Evolutionary conservation across 1,140 invertebrate genomes (phyloP).

Genomic region (Sesamia nonagrioides): DNA sequence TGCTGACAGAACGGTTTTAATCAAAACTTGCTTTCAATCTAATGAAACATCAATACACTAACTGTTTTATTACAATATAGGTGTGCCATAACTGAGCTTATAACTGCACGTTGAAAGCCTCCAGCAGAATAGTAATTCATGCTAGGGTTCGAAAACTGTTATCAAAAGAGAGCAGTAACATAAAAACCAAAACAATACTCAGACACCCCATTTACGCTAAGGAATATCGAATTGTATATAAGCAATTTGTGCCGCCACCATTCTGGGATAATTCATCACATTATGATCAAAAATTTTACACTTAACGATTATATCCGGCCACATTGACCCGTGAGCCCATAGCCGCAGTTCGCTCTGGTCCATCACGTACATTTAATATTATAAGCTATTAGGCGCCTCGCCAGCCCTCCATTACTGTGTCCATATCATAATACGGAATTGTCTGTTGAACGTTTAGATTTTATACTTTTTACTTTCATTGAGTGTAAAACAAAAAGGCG

Average conservation of each 20-base stretch:
- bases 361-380: conserved; percentile 85
- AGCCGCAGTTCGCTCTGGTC: conserved; percentile 62
- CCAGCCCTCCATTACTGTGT: conserved; percentile 84
- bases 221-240: conserved; percentile 15
- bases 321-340: conserved; percentile 60
- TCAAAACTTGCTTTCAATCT: conserved; percentile 46
- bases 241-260: conserved; percentile 41
- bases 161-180: background rate
- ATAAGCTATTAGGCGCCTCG: conserved; percentile 85
- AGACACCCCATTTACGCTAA: conserved; percentile 9
- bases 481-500: conserved; percentile 83
- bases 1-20: conserved; percentile 55
- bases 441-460: conserved; percentile 82
- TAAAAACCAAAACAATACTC: conserved; percentile 4
- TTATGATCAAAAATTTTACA: conserved; percentile 64
- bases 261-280: conserved; percentile 41
- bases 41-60: conserved; percentile 41
- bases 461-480: conserved; percentile 82
- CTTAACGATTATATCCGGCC: conserved; percentile 80
- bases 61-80: conserved; percentile 32
- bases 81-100: background rate
- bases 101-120: background rate
- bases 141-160: background rate
- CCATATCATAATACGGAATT: conserved; percentile 87
- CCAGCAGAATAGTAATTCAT: background rate